Percentiles rank a stretch among this genome's conserved stretches.
phyloP scores from a whole-genome alignment of 2,797 vertebrate species.

The Gila robusta region DNA sequence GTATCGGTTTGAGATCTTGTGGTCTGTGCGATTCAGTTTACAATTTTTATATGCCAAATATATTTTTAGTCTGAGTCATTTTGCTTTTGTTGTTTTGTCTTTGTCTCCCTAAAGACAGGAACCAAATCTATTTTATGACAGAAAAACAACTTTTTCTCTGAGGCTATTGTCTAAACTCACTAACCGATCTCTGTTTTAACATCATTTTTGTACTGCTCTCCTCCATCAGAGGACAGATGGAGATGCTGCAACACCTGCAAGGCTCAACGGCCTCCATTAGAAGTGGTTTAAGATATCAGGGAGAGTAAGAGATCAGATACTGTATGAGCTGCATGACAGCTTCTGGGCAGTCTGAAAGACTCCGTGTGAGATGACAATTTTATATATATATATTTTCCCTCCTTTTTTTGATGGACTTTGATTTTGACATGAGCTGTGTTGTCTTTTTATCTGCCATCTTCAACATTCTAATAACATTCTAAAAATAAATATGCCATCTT shows the following conservation, averaged over 20 bases:
- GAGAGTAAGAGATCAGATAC: constrained; percentile 31
- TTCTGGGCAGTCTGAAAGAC: constrained; percentile 50
- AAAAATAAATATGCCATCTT: constrained; percentile 1
- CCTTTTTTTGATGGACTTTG: background rate
- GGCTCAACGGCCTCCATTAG: constrained; percentile 8
- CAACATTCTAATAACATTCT: background rate
- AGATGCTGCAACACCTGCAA: constrained; percentile 32
- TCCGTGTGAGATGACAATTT: background rate
- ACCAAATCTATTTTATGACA: constrained; percentile 26
- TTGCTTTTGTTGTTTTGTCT: constrained; percentile 23
- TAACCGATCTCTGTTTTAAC: constrained; percentile 21
- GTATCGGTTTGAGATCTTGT: background rate
- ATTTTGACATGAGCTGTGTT: background rate
- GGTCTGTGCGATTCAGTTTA: background rate
- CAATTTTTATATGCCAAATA: background rate
- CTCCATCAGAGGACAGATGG: constrained; percentile 23
- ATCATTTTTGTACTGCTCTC: constrained; percentile 31
- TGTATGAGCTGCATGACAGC: constrained; percentile 22
- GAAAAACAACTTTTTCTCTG: constrained; percentile 37
- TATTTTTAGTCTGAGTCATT: constrained; percentile 21
- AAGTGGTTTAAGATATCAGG: constrained; percentile 33
- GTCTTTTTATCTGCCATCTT: background rate
- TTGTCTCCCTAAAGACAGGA: constrained; percentile 28
- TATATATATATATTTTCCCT: background rate
- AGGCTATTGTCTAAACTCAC: constrained; percentile 35